Base-by-base conservation (phyloP, 2,797 vertebrate genomes). In the Phrynocephalus guinanensis region DNA sequence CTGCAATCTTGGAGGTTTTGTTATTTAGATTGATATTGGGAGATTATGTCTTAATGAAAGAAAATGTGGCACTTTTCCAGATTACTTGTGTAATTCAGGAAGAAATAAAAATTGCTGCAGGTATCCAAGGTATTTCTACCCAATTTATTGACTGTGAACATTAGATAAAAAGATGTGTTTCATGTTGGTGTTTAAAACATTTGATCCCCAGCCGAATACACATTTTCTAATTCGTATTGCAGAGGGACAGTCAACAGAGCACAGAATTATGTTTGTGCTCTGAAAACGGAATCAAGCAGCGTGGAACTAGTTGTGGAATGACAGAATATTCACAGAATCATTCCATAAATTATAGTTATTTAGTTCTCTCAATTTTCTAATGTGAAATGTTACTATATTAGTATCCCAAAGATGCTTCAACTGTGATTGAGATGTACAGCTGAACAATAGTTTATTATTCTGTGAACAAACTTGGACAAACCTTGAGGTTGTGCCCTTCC, bases 101-200 rank as follows among this genome's bases (percentile, higher is more conserved):
- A 93, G 89, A 88, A 92, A 91, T 92, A 94, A 93, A 87, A 95
- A 94, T 94, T 94, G 84, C 91, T 87, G 87, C 83, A 94, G 91
- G 95, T 94, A 94, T 94, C 87, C 90, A 88, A 89, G 86, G 93
- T 93, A 90, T 91, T 94, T 95, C 92, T 87, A 92, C 92, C 90
- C 87, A 91, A 88, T 95, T 94, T 85, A n/a, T 91, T 93, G 91
- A 95, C 90, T 93, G 88, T n/a, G 30, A 92, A 82, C 52, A 90
- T 88, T 86, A 89, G 91, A 93, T 93, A n/a, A 67, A 86, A 83
- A 90, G 50, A 85, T 90, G 18, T 82, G 3, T 88, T 56, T 85
- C 86, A 76, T 87, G 48, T 52, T 91, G 88, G 88, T 83, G 67
- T 86, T 81, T 84, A 79, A 60, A 13, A 79, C 48, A 56, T 86